Base-by-base conservation (phyloP, 2,113 vertebrate species). In the Mus pahari region DNA sequence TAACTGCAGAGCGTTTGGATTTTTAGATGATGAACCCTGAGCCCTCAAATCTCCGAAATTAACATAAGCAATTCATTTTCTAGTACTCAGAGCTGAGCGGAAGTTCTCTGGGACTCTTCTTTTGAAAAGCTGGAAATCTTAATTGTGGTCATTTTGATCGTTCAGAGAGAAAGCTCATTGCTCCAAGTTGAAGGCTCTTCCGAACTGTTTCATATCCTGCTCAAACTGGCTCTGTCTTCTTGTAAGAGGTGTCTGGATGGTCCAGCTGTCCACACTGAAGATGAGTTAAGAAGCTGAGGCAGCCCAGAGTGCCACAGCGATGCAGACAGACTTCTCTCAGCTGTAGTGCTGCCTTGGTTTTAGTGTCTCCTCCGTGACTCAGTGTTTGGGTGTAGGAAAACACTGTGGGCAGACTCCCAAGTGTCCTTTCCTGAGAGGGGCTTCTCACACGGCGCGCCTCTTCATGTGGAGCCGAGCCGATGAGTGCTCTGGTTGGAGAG, bases 81-180 rank as follows among this genome's bases (percentile, higher is more conserved):
- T 62, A 62, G 4, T 81, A 82, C 78, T 90, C 90, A 87, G 68
- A 90, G 70, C 77, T 75, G 95, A 79, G 50, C 33, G 68, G 79
- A 83, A 77, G 50, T 64, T 48, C 62, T 84, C 66, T 36, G 28
- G 42, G 39, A 33, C 75, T 94, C 42, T 10, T 28, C 91, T 89
- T 73, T 81, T 89, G 20, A 78, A n/a, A 92, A 96, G 48, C 79
- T 50, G 19, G 24, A 77, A 75, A 39, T 79, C 31, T 88, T 39
- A 66, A 55, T 90, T 86, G 17, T 70, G 45, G n/a, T 93, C 75
- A 92, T 95, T 89, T 70, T 62, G 77, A 60, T 78, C 64, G 64
- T 74, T 90, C 42, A 96, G 83, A 81, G 94, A 86, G 58, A 86
- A 89, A 64, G 42, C n/a, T 89, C 11, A 78, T 92, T 89, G 71